Percentiles rank a stretch among this genome's conserved stretches.
Conservation (phyloP, 2,113 vertebrate species). For the Barnardius zonarius region DNA sequence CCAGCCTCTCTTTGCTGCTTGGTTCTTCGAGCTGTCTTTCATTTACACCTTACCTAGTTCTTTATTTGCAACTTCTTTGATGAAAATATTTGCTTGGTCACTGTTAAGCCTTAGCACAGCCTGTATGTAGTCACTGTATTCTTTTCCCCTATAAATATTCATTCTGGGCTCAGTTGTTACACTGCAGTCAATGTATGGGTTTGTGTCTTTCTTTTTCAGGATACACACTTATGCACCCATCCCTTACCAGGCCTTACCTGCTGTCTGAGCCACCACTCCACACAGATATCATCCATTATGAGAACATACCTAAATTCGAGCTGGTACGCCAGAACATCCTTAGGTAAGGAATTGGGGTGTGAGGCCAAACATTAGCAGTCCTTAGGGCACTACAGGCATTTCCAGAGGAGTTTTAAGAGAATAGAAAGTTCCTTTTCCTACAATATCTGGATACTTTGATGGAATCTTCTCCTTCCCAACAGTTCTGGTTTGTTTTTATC, state of each 20-base stretch:
- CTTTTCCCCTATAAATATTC: neutral
- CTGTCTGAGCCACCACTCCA: constrained; percentile 93
- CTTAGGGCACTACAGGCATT: neutral
- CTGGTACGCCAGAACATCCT: constrained; percentile 94
- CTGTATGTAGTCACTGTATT: fast-evolving
- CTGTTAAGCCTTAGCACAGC: neutral
- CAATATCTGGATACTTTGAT: neutral
- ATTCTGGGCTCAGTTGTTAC: neutral
- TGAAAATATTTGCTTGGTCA: neutral
- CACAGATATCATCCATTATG: constrained; percentile 97
- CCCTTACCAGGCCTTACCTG: constrained; percentile 92
- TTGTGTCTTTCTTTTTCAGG: constrained; percentile 73
- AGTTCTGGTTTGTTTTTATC: neutral
- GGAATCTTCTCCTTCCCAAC: neutral
- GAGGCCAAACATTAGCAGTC: neutral
- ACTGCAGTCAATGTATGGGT: fast-evolving
- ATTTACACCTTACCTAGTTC: neutral
- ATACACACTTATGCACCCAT: constrained; percentile 97
- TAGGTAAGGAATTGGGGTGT: constrained; percentile 72
- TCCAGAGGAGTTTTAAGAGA: neutral
- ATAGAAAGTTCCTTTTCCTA: neutral
- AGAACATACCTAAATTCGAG: constrained; percentile 95
- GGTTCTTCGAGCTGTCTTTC: neutral
- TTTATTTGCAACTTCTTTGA: neutral
- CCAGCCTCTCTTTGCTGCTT: neutral